Evolutionary conservation across 2,888 invertebrate species (phyloP).

Genomic region (Corythucha ciliata): DNA sequence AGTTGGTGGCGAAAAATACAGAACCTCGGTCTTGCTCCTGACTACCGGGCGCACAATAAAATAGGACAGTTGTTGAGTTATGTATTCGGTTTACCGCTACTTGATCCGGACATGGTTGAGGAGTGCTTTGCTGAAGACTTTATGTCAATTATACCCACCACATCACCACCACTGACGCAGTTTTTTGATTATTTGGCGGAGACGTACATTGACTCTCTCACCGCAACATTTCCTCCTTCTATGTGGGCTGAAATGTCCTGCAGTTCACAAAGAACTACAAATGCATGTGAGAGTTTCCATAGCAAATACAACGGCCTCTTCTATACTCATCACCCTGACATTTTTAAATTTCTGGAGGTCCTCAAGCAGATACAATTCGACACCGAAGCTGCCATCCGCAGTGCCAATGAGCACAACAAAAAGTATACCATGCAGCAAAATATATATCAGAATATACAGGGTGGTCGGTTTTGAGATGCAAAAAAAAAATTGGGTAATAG

Average conservation of each 20-base stretch:
- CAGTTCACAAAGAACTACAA: slow-evolving; percentile 5
- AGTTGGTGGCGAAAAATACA: too few relatives aligned
- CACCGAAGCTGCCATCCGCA: slow-evolving; percentile 15
- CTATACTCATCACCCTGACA: slow-evolving; percentile 11
- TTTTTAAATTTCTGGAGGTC: slow-evolving; percentile 12
- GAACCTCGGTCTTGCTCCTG: too few relatives aligned
- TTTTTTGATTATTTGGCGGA: not conserved
- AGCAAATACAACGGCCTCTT: slow-evolving; percentile 9
- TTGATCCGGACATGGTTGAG: slow-evolving; percentile 17
- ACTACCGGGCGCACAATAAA: too few relatives aligned
- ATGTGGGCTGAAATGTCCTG: slow-evolving; percentile 11
- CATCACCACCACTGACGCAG: not conserved
- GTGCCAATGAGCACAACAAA: too few relatives aligned
- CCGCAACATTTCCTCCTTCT: slow-evolving; percentile 10
- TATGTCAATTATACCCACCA: slow-evolving; percentile 6
- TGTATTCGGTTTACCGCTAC: too few relatives aligned
- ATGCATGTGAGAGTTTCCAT: slow-evolving; percentile 15
- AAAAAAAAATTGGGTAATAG: too few relatives aligned
- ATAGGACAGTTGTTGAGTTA: too few relatives aligned
- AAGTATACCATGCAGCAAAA: too few relatives aligned
- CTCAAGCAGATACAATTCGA: slow-evolving; percentile 1
- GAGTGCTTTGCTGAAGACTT: slow-evolving; percentile 20
- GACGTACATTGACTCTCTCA: not conserved
- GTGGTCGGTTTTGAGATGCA: too few relatives aligned
- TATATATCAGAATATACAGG: too few relatives aligned